Evolutionary conservation across 1,140 invertebrate genomes (phyloP).

Genomic region (Metaphire vulgaris): DNA sequence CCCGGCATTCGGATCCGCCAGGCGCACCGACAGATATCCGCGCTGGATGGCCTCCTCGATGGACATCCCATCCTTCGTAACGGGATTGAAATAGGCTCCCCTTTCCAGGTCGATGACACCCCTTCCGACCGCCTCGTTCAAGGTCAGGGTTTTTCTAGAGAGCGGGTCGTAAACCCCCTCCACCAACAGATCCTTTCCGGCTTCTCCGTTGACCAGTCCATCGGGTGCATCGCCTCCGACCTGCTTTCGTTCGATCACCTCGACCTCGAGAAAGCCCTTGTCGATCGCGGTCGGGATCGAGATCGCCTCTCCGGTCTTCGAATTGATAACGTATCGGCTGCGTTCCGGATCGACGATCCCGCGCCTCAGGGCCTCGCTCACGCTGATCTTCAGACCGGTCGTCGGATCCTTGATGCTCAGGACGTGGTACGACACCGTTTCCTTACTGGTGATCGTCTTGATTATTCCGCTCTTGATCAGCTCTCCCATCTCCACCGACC

Average conservation of each 20-base stretch:
- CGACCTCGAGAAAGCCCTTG: conserved; percentile 68
- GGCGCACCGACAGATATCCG: conserved; percentile 39
- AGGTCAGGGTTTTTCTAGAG: conserved; percentile 67
- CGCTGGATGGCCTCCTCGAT: conserved; percentile 33
- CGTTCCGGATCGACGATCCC: conserved; percentile 29
- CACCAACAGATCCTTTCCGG: conserved; percentile 69
- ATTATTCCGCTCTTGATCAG: conserved; percentile 29
- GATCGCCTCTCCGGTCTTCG: conserved; percentile 66
- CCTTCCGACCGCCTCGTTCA: conserved; percentile 71
- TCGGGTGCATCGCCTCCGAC: conserved; percentile 71
- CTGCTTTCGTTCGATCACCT: conserved; percentile 66
- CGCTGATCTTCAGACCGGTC: conserved; percentile 61
- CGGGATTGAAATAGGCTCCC: conserved; percentile 43
- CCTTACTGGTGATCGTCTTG: conserved; percentile 18
- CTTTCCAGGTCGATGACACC: conserved; percentile 60
- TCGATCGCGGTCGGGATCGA: conserved; percentile 70
- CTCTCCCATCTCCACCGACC: conserved; percentile 34
- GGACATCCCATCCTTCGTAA: conserved; percentile 35
- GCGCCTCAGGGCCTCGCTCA: conserved; percentile 26
- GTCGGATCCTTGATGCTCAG: conserved; percentile 68
- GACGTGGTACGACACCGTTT: conserved; percentile 22
- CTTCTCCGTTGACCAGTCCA: conserved; percentile 68
- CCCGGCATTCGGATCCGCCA: conserved; percentile 44
- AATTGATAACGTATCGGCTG: conserved; percentile 58
- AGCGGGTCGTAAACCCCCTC: conserved; percentile 70